Base-by-base conservation (phyloP, 2,888 invertebrate genomes). In the Drosophila leonis region DNA sequence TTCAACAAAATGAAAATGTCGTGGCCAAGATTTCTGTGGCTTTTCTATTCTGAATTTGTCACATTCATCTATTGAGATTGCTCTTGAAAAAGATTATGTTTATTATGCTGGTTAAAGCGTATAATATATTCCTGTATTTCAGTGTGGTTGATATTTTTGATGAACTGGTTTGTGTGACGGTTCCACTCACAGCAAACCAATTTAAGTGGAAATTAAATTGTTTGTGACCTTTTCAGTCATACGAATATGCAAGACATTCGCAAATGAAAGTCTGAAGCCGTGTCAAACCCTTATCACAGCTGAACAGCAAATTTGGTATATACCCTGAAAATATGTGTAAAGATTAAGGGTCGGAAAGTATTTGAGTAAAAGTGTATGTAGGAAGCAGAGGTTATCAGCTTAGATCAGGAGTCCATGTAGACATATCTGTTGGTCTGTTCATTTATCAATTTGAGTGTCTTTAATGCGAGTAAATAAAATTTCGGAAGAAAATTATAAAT, bases 201-300 rank as follows among this genome's bases (percentile, higher is more conserved):
- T 20, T 33, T 33, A 1, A 29, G 29, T 12, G 18, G 13, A 31
- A 49, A 33, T 49, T 49, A 8, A 18, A 20, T 33, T 49, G 18
- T 13, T 33, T 13, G 18, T 33, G 31, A 33, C 31, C 18, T 48
- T 48, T n/a, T 20, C 8, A 20, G 4, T 13, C 1, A 13, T 20
- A 20, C 7, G 8, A 33, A 33, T 24, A 35, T 39, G 27, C 27
- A 18, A 42, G 49, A 37, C 24, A 39, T 72, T 42, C 33, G 29
- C 20, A 24, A 48, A 31, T 66, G 44, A 31, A 27, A 6, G 24
- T 39, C 4, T 20, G 6, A 24, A 29, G 12, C 15, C 48, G 20
- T 44, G 37, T 18, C 12, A 7, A 33, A 76, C 65, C 70, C 80
- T 62, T 8, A 63, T 70, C 65, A 73, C 56, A 33, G 15, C 15